Evolutionary conservation across 2,888 invertebrate species (phyloP).

Genomic region (Sinhomidia bicolor): DNA sequence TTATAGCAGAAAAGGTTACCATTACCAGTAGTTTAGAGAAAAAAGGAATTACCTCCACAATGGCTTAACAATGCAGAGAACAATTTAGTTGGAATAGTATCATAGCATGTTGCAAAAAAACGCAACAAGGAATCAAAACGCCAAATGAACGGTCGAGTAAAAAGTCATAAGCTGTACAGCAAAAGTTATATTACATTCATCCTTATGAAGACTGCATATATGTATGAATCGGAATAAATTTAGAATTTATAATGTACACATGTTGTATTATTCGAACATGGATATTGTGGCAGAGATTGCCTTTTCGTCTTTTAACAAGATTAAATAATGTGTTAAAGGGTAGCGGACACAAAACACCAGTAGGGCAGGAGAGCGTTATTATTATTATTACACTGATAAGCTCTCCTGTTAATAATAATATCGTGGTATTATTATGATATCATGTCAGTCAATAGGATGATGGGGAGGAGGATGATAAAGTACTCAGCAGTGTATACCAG

Average conservation of each 20-base stretch:
- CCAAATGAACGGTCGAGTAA: not conserved
- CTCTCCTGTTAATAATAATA: not conserved
- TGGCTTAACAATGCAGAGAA: not conserved
- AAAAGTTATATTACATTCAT: not conserved
- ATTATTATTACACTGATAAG: slow-evolving; percentile 31
- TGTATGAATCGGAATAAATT: not conserved
- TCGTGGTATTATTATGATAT: slow-evolving; percentile 2
- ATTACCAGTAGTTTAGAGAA: not conserved
- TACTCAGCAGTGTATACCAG: not conserved
- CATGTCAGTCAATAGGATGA: not conserved
- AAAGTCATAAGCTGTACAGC: slow-evolving; percentile 8
- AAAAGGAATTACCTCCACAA: not conserved
- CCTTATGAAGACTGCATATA: not conserved
- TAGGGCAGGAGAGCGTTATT: not conserved
- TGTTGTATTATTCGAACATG: not conserved
- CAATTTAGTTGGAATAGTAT: not conserved
- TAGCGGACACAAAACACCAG: not conserved
- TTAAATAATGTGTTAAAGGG: not conserved
- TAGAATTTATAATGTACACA: not conserved
- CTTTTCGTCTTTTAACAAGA: not conserved
- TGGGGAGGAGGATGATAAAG: not conserved
- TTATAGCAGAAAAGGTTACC: not conserved
- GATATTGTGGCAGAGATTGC: not conserved
- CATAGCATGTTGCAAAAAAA: too few relatives aligned
- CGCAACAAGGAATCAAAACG: slow-evolving; percentile 32